Percentiles rank a stretch among this genome's conserved stretches.
These are phyloP conservation scores for Telmatherina bonti DNA, from an alignment of 2,797 vertebrate genomes.

Conservation along the genomic window DNA sequence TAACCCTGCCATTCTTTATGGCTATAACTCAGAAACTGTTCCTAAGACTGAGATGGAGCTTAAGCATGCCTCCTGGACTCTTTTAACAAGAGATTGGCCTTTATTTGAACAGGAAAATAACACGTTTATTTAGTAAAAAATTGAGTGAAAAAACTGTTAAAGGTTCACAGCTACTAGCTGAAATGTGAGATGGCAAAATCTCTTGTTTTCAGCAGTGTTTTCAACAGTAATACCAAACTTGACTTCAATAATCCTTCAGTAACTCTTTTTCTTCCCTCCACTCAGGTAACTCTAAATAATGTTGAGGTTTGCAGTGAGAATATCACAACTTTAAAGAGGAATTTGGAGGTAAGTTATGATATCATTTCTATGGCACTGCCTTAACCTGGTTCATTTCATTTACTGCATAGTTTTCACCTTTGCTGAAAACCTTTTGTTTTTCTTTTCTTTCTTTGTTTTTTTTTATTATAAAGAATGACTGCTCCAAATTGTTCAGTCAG, in stretches of 20 bases:
- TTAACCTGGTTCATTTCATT: neutral
- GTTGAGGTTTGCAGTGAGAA: slow-evolving; percentile 97
- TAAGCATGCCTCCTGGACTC: neutral
- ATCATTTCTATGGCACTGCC: neutral
- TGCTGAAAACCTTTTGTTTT: neutral
- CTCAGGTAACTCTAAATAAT: slow-evolving; percentile 95
- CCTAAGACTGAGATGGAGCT: neutral
- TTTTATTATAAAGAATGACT: slow-evolving; percentile 88
- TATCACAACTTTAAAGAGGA: slow-evolving; percentile 96
- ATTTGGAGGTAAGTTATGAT: slow-evolving; percentile 88
- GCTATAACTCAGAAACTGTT: neutral
- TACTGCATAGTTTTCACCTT: neutral
- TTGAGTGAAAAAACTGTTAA: neutral
- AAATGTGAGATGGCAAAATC: neutral
- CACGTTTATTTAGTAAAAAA: neutral
- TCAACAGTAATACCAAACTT: neutral
- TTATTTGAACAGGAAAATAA: slow-evolving; percentile 20
- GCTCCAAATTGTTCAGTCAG: slow-evolving; percentile 92
- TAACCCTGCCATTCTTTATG: neutral
- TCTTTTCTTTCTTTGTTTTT: neutral
- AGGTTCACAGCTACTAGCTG: neutral
- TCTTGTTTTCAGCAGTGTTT: neutral
- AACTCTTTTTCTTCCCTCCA: no score
- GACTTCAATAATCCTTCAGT: neutral
- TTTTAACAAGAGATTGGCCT: slow-evolving; percentile 9